These are phyloP conservation scores for Onthophagus taurus DNA, from an alignment of 1,140 invertebrate species.

Conservation along the genomic window DNA sequence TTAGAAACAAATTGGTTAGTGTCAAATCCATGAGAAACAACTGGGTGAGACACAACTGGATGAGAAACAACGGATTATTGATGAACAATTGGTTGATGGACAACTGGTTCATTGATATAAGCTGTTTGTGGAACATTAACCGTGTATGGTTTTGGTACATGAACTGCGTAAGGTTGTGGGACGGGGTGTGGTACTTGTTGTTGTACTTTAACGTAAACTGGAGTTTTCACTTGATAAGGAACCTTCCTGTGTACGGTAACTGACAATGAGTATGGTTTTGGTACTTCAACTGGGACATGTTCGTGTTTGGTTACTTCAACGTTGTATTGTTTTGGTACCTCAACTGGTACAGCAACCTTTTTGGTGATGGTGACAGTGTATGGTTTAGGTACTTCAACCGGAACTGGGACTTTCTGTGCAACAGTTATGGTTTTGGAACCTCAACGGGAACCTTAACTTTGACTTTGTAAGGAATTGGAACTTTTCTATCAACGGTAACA, in stretches of 20 bases:
- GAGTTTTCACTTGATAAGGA: slow-evolving; percentile 30
- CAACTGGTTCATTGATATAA: slow-evolving; percentile 5
- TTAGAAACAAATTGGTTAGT: too few species aligned
- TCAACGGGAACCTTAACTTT: slow-evolving; percentile 23
- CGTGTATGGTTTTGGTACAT: slow-evolving; percentile 28
- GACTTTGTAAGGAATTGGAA: slow-evolving; percentile 30
- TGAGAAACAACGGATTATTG: too few species aligned
- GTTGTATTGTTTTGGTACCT: slow-evolving; percentile 26
- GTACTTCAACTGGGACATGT: slow-evolving; percentile 31
- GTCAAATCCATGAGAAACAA: too few species aligned
- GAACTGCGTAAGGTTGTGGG: slow-evolving; percentile 28
- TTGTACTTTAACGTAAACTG: slow-evolving; percentile 34
- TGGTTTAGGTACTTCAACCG: slow-evolving; percentile 29
- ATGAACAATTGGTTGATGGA: too few species aligned
- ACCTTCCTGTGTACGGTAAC: slow-evolving; percentile 28
- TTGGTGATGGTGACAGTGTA: slow-evolving; percentile 27
- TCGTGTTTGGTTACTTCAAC: slow-evolving; percentile 27
- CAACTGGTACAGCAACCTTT: slow-evolving; percentile 31
- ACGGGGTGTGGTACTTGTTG: slow-evolving; percentile 26
- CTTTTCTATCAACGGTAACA: slow-evolving; percentile 25
- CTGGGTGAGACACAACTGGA: too few species aligned
- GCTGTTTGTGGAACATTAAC: slow-evolving; percentile 27
- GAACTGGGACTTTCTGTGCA: slow-evolving; percentile 29
- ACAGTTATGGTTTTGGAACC: slow-evolving; percentile 25
- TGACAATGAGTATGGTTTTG: slow-evolving; percentile 25